Percentiles rank a stretch among this genome's conserved stretches.
phyloP scores from a whole-genome alignment of 2,888 invertebrate genomes.

The Icerya purchasi region DNA sequence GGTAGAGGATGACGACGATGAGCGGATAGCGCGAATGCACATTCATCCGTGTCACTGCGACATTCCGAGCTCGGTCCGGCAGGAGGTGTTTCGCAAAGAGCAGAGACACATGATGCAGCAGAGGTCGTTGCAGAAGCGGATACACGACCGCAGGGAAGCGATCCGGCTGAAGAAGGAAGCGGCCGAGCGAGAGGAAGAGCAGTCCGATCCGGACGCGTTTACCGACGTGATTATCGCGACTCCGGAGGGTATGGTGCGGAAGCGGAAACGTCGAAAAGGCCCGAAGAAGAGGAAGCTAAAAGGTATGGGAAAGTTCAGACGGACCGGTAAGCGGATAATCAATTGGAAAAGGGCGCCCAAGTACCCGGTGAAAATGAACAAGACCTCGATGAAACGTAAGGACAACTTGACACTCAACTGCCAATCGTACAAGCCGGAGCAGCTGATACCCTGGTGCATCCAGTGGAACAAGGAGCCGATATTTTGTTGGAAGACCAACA shows the following conservation, averaged over 20 bases:
- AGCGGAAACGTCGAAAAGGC: background rate
- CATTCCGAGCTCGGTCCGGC: background rate
- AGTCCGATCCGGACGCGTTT: background rate
- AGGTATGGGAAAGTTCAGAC: background rate
- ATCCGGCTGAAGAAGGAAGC: background rate
- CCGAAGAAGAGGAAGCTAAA: background rate
- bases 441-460: background rate
- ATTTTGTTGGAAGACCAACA: background rate
- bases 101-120: background rate
- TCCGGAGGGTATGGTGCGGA: background rate
- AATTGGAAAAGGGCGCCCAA: background rate
- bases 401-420: no score
- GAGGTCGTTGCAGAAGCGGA: background rate
- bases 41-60: background rate
- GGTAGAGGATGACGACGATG: background rate
- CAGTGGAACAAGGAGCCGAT: background rate
- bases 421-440: background rate
- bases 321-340: background rate
- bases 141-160: background rate
- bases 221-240: background rate
- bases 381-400: background rate
- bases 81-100: background rate
- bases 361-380: background rate
- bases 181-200: background rate
- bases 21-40: background rate